Evolutionary conservation across 92 coral and sea anemone species (phyloP).

Genomic region (Pocillopora grandis): DNA sequence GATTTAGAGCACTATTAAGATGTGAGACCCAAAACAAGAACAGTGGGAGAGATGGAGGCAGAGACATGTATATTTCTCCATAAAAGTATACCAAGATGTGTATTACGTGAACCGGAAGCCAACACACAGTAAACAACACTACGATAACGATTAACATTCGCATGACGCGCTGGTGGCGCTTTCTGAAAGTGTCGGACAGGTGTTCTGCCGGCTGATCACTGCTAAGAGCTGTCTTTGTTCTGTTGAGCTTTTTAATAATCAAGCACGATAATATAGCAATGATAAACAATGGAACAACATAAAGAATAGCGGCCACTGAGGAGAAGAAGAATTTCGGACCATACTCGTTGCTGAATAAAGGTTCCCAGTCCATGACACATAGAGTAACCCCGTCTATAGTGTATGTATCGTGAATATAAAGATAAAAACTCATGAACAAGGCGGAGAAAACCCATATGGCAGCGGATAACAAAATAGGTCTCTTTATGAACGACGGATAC

Average conservation of each 20-base stretch:
- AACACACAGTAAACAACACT: constrained; percentile 46
- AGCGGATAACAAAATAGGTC: constrained; percentile 33
- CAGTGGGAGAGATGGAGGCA: constrained; percentile 41
- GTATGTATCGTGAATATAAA: constrained; percentile 6
- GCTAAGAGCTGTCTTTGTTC: neutral
- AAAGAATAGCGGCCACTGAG: constrained; percentile 31
- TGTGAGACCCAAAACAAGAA: constrained; percentile 56
- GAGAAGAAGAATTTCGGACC: constrained; percentile 54
- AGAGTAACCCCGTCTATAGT: constrained; percentile 3
- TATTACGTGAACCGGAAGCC: constrained; percentile 66
- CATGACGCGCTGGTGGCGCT: constrained; percentile 32
- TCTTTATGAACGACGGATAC: constrained; percentile 38
- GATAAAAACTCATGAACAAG: constrained; percentile 40
- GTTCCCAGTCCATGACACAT: constrained; percentile 46
- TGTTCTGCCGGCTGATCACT: neutral
- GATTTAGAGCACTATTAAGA: constrained; percentile 63
- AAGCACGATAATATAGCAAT: constrained; percentile 37
- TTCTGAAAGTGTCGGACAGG: neutral
- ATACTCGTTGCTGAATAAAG: constrained; percentile 19
- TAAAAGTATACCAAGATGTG: constrained; percentile 47
- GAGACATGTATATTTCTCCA: constrained; percentile 11
- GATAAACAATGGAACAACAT: constrained; percentile 36
- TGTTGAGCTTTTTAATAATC: constrained; percentile 42
- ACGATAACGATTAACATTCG: constrained; percentile 52
- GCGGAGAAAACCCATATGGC: constrained; percentile 48